Percentiles rank a stretch among this genome's conserved stretches.
These are phyloP conservation scores for Idaea straminata DNA, from an alignment of 2,888 invertebrate species.

Conservation along the genomic window DNA sequence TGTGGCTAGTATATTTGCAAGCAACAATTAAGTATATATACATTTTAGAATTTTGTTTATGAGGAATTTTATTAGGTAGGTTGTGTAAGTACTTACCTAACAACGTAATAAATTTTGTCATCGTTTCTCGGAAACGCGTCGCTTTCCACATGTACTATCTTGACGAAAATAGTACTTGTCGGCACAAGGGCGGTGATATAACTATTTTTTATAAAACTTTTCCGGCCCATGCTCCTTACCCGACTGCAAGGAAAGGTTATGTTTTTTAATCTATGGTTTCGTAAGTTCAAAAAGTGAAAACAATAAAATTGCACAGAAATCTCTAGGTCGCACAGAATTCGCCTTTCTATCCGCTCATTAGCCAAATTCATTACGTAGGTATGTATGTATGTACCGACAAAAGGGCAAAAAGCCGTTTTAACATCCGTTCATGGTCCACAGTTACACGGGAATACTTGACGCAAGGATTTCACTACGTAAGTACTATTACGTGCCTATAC, in stretches of 20 bases:
- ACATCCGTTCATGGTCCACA: constrained; percentile 51
- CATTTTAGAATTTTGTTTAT: not conserved
- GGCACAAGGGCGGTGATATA: too few species aligned
- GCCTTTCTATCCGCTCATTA: constrained; percentile 78
- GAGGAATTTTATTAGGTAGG: not conserved
- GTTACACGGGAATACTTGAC: constrained; percentile 50
- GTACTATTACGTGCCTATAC: constrained; percentile 9
- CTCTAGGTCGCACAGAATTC: constrained; percentile 31
- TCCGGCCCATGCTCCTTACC: not conserved
- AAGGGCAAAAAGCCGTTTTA: constrained; percentile 63
- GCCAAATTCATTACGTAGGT: constrained; percentile 54
- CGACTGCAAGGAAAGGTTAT: not conserved
- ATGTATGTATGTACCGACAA: constrained; percentile 47
- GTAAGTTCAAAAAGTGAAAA: constrained; percentile 8
- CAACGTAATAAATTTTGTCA: not conserved
- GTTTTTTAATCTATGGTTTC: not conserved
- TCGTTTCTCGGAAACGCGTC: too few species aligned
- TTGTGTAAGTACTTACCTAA: not conserved
- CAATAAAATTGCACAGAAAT: constrained; percentile 17
- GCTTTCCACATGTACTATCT: too few species aligned
- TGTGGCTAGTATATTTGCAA: not conserved
- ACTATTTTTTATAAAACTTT: too few species aligned
- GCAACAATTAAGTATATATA: not conserved
- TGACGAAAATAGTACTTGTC: too few species aligned
- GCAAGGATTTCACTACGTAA: constrained; percentile 30